Base-by-base conservation (phyloP, 2,797 vertebrate species). In the Ibycter americanus region DNA sequence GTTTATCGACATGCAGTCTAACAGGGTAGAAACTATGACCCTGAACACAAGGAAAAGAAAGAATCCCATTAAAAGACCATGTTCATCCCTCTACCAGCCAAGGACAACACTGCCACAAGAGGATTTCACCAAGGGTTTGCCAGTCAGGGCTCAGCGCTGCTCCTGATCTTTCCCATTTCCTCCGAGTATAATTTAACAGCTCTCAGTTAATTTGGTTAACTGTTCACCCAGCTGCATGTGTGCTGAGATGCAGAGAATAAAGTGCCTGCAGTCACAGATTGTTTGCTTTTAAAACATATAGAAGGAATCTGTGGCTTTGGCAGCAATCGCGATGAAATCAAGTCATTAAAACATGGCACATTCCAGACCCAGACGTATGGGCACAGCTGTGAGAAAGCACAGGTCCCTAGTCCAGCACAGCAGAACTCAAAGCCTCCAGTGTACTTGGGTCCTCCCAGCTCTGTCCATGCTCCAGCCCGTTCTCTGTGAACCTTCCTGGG, bases 241-340 rank as follows among this genome's bases (percentile, higher is more conserved):
- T n/a, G 65, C 81, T 3, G 66, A 49, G 68, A 49, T 15, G 62
- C 18, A 70, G 52, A 67, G 85, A 87, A 94, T 54, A 19, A 61
- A 52, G 38, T 0, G 3, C 1, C 70, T 8, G 0, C 72, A 59
- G 65, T 16, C 91, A 95, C 2, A 2, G 87, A 73, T 5, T 93
- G 76, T 71, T 96, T 95, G 90, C 86, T 90, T 83, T 79, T 85
- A 51, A 93, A 96, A 88, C 42, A 52, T 31, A 91, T 4, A 91
- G 91, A 76, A 91, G 77, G 80, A 94, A 93, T 84, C 91, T 4
- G 1, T 73, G 77, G 76, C 85, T 72, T 31, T 49, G 85, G 88
- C 91, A 96, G 85, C 4, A 6, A n/a, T 9, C 0, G 0, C 1
- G 8, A 85, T 4, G 5, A 65, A 76, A 51, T 13, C 46, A 16